phyloP scores from a whole-genome alignment of 2,888 invertebrate genomes.

The Drosophila quasianomalipes region DNA sequence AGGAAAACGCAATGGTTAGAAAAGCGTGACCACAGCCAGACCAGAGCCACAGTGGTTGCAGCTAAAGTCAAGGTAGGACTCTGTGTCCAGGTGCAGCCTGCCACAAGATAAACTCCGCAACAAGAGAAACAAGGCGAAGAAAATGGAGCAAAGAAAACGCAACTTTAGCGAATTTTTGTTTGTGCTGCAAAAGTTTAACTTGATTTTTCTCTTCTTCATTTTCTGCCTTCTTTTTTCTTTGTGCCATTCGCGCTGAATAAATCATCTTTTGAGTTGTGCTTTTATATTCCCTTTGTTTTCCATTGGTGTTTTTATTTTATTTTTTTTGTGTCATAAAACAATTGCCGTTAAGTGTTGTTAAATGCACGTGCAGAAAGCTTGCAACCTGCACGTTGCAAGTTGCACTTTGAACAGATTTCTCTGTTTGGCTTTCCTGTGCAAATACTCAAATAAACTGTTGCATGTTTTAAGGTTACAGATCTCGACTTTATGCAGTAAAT shows the following conservation, averaged over 20 bases:
- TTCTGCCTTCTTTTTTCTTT: not conserved
- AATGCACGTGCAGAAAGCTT: constrained; percentile 48
- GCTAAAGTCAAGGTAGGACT: constrained; percentile 40
- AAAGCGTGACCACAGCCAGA: constrained; percentile 73
- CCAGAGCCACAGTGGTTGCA: constrained; percentile 25
- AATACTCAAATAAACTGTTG: constrained; percentile 47
- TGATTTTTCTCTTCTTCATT: constrained; percentile 15
- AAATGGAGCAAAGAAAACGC: constrained; percentile 60
- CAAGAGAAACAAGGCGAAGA: not conserved
- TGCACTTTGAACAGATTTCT: constrained; percentile 30
- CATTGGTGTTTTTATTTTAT: constrained; percentile 37
- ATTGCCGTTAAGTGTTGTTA: constrained; percentile 76
- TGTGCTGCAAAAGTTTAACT: constrained; percentile 51
- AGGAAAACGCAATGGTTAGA: constrained; percentile 79
- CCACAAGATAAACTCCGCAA: constrained; percentile 73
- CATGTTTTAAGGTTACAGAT: constrained; percentile 31
- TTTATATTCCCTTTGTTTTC: constrained; percentile 48
- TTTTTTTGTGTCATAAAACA: constrained; percentile 64
- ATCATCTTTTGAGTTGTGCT: constrained; percentile 55
- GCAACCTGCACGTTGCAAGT: constrained; percentile 34
- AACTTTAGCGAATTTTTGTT: constrained; percentile 76
- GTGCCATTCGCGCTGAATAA: constrained; percentile 65
- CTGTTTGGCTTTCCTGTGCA: not conserved
- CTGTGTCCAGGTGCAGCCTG: constrained; percentile 47
- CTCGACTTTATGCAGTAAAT: not conserved